Evolutionary conservation across 2,797 vertebrate species (phyloP).

Genomic region (Ctenopoma multispine): DNA sequence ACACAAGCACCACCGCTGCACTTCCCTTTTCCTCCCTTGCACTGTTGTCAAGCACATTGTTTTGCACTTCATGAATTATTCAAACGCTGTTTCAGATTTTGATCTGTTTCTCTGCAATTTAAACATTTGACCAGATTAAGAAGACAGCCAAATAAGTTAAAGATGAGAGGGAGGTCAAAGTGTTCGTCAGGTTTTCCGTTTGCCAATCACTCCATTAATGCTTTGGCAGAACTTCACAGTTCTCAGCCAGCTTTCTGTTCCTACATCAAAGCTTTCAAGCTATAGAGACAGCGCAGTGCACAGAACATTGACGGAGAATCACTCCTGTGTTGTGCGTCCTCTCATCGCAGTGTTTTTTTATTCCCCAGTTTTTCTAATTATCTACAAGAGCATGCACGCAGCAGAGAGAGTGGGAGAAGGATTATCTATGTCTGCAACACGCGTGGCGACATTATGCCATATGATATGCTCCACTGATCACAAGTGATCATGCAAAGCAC

Average conservation of each 20-base stretch:
- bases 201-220: conserved; percentile 54
- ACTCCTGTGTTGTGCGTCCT: conserved; percentile 38
- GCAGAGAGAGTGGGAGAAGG: conserved; percentile 26
- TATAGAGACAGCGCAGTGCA: conserved; percentile 39
- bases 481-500: conserved; percentile 40
- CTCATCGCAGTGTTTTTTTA: conserved; percentile 45
- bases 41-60: conserved; percentile 64
- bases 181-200: conserved; percentile 45
- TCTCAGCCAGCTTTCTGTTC: conserved; percentile 48
- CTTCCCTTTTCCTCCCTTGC: conserved; percentile 25
- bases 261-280: conserved; percentile 68
- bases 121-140: conserved; percentile 61
- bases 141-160: conserved; percentile 51
- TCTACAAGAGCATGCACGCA: conserved; percentile 34
- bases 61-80: conserved; percentile 79
- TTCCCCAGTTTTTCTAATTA: conserved; percentile 65
- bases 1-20: conserved; percentile 44
- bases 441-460: conserved; percentile 28
- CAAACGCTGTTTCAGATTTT: conserved; percentile 44
- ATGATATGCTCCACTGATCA: conserved; percentile 50
- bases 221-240: conserved; percentile 56
- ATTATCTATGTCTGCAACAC: conserved; percentile 34
- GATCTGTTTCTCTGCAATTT: conserved; percentile 56
- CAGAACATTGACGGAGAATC: conserved; percentile 37
- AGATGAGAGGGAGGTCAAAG: conserved; percentile 44